Conservation (phyloP, 2,888 invertebrate genomes). For the Phytoseiulus persimilis region DNA sequence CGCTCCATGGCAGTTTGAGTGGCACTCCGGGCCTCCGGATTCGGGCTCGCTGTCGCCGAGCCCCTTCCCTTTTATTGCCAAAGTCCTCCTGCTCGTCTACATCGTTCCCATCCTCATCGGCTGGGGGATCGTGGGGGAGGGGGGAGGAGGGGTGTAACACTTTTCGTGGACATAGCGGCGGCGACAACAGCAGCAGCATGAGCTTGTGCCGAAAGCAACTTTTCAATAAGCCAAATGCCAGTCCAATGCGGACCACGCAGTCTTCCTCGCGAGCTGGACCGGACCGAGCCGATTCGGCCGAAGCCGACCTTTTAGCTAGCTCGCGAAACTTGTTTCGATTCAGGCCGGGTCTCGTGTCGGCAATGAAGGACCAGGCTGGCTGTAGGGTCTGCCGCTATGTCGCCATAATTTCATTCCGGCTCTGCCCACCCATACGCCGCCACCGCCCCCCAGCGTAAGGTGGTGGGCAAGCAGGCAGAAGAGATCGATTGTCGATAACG, state of each 20-base stretch:
- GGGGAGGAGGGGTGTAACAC: no score
- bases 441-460: not conserved
- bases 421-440: not conserved
- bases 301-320: no score
- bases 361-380: no score
- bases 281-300: no score
- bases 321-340: not conserved
- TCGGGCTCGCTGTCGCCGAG: not conserved
- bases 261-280: not conserved
- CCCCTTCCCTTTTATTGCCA: not conserved
- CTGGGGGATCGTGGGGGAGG: not conserved
- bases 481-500: constrained; percentile 5
- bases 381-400: not conserved
- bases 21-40: not conserved
- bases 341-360: not conserved
- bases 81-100: not conserved
- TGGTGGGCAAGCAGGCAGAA: not conserved
- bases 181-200: not conserved
- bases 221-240: not conserved
- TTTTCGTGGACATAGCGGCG: no score
- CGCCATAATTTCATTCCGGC: not conserved
- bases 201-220: not conserved
- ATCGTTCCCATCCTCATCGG: not conserved
- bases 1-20: not conserved
- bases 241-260: not conserved